Evolutionary conservation across 1,140 invertebrate genomes (phyloP), one percentile per base, ranked within the genome.

Genomic region (Batillaria attramentaria): DNA sequence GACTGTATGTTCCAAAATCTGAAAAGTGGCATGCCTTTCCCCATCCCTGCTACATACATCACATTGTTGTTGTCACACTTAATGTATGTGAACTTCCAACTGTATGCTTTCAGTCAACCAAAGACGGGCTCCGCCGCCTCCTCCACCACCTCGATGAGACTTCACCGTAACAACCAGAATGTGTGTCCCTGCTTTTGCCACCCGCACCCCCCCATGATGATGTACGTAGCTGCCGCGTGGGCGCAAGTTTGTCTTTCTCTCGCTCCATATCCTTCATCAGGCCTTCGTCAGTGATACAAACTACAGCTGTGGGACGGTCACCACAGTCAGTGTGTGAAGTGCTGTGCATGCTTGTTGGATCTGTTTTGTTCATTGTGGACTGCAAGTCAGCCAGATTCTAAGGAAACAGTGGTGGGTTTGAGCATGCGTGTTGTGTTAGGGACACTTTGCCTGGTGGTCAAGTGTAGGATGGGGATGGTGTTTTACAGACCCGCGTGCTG

Each of bases 101-200:
- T 66, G 42, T 66, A 3, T 37, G 28, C 28, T n/a, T 37, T 0
- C 62, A 66, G 60, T 77, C 16, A 68, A 43, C 68, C 39, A 54
- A 28, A 28, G 60, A 69, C 78, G 60, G 24, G n/a, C 39, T 33
- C 69, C 74, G 72, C 69, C 66, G 42, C 65, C 60, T 57, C 60
- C 41, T 73, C 83, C 42, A 82, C 80, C 37, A 62, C 42, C n/a
- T 80, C 81, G 43, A 57, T 73, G 72, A 73, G 72, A 73, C 13
- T 16, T 50, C 31, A 24, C 3, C 3, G n/a, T 24, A 16, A 24
- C 24, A 31, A 37, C 46, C 46, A 50, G 28, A 57, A 6, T 16
- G 33, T n/a, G n/a, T 33, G 4, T 4, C 46, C 20, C 33, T 60
- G 72, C 13, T 13, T 35, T 1, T 43, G 28, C 35, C 43, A 37